Evolutionary conservation across 2,113 vertebrate species (phyloP), one percentile per base, ranked within the genome.

Genomic region (Xiphias gladius): DNA sequence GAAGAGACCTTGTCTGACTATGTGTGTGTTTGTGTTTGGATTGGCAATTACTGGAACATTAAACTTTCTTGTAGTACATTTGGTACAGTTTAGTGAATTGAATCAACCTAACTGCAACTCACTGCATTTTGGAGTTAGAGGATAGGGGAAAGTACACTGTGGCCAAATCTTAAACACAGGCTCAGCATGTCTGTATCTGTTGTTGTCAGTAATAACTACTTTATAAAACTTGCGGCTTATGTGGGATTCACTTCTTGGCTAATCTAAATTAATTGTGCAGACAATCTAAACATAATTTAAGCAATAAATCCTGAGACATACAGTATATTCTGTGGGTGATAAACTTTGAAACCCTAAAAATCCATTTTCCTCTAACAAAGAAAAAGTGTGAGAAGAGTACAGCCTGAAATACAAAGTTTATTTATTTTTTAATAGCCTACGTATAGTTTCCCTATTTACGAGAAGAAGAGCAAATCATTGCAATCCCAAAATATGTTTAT

Each of bases 21-120:
- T 7, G 17, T 50, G 20, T n/a, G 22, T 54, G n/a, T 48, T 48
- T 17, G 2, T 57, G 32, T 50, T 28, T 50, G 19, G 19, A 54
- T 28, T 35, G 35, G 52, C 17, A 63, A 66, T 75, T 74, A 66
- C 35, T 32, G 0, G 16, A 59, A 58, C 19, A 48, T 32, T 52
- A 35, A 66, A 62, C 28, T 66, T 62, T 80, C 70, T 69, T 22
- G 32, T 72, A 52, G 66, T 76, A 26, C 59, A 67, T 59, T 71
- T 67, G 28, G 32, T 64, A 11, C 32, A 64, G 57, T 79, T 84
- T 64, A 46, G 54, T 16, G 28, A 67, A 76, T 20, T 30, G 10
- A 65, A 68, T 52, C n/a, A 41, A 55, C 10, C 13, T 24, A 12
- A 63, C 46, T 48, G 37, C 26, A 78, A 72, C 72, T 66, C 5